Evolutionary conservation across 2,113 vertebrate species (phyloP).

Genomic region (Phalacrocorax carbo): DNA sequence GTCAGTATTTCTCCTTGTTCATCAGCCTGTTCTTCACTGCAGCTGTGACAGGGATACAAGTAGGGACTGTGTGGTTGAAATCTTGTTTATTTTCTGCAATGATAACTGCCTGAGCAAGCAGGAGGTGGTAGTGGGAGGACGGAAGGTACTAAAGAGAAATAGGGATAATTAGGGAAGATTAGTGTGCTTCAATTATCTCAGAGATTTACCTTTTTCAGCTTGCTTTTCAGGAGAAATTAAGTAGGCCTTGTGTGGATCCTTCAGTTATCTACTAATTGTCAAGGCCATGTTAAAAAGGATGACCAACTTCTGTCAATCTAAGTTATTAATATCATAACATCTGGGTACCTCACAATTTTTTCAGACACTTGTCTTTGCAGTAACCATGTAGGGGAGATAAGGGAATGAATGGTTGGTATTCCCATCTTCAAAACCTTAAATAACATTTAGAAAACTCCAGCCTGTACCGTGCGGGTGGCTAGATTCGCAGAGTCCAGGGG

Average conservation of each 20-base stretch:
- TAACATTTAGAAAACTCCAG: not conserved
- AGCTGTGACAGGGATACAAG: not conserved
- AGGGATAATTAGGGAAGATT: not conserved
- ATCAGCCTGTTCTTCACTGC: not conserved
- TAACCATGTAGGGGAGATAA: not conserved
- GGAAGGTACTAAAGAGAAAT: conserved; percentile 6
- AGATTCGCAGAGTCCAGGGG: not conserved
- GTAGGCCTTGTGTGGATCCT: not conserved
- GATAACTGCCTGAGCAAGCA: not conserved
- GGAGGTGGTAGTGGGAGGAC: not conserved
- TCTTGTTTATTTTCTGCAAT: conserved; percentile 2
- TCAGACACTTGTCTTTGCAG: not conserved
- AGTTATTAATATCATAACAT: not conserved
- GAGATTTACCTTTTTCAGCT: conserved; percentile 8
- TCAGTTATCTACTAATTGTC: not conserved
- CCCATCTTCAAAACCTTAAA: not conserved
- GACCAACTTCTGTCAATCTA: not conserved
- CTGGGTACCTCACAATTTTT: not conserved
- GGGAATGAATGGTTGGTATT: not conserved
- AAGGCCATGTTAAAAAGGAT: not conserved
- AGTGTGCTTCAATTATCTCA: not conserved
- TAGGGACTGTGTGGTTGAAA: not conserved
- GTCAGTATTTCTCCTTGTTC: not conserved
- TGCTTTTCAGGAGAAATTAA: conserved; percentile 29
- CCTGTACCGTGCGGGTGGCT: fast-evolving